A percentile compares a stretch with the other conserved stretches of the same genome.
Conservation (phyloP, 2,113 vertebrate genomes). For the Steatornis caripensis region DNA sequence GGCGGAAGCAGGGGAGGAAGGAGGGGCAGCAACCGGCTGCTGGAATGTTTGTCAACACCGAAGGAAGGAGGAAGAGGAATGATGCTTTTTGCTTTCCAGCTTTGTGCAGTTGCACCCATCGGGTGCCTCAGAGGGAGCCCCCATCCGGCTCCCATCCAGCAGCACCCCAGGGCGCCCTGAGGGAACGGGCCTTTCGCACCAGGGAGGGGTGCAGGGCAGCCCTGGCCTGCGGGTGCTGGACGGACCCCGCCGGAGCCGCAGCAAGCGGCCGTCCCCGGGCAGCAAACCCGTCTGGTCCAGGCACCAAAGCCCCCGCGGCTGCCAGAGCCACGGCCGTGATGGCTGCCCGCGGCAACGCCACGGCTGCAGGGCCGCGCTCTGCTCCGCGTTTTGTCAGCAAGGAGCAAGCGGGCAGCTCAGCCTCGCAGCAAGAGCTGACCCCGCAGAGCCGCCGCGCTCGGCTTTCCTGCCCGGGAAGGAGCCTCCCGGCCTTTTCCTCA, state of each 20-base stretch:
- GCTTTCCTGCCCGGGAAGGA: not conserved
- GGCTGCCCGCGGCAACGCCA: not conserved
- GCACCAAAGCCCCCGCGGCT: not conserved
- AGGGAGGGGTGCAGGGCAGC: not conserved
- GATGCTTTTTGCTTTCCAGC: not conserved
- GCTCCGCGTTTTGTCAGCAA: accelerated
- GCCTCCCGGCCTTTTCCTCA: not conserved
- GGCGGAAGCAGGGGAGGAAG: not conserved
- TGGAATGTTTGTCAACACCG: not conserved
- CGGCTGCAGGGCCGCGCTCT: accelerated
- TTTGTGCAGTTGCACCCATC: accelerated
- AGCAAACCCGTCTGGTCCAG: accelerated
- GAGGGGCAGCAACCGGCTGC: accelerated
- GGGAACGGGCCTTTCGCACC: not conserved
- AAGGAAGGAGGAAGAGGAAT: not conserved
- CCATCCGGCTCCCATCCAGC: not conserved
- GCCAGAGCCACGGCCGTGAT: accelerated
- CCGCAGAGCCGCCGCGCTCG: accelerated
- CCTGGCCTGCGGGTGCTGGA: not conserved
- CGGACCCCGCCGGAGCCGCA: not conserved
- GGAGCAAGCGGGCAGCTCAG: not conserved
- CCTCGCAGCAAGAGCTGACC: not conserved
- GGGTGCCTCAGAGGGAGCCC: not conserved
- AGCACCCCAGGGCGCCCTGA: not conserved
- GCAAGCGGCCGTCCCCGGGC: not conserved